Conservation (phyloP, 2,797 vertebrate species). For the Pseudochirops corinnae region DNA sequence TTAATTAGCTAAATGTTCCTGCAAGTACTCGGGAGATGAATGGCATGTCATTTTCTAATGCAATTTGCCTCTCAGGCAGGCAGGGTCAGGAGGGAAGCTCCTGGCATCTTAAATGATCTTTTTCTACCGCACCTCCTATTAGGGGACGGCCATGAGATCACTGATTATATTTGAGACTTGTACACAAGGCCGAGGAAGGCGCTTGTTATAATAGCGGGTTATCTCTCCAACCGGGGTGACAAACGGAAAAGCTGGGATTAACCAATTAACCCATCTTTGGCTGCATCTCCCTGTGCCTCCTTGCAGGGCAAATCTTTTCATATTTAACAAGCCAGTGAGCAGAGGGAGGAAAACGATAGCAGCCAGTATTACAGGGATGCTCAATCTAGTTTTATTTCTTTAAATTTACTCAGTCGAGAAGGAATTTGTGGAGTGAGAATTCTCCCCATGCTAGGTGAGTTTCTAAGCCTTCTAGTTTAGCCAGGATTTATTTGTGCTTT, state of each 20-base stretch:
- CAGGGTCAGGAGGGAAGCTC: slow-evolving; percentile 94
- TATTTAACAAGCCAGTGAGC: slow-evolving; percentile 88
- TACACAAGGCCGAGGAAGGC: slow-evolving; percentile 72
- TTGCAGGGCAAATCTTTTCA: slow-evolving; percentile 84
- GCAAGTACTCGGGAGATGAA: slow-evolving; percentile 97
- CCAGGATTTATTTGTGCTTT: slow-evolving; percentile 83
- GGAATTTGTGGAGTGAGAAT: slow-evolving; percentile 86
- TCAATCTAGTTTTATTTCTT: slow-evolving; percentile 88
- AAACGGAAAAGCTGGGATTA: slow-evolving; percentile 40
- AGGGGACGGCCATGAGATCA: slow-evolving; percentile 75
- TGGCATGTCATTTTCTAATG: slow-evolving; percentile 98
- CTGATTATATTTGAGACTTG: slow-evolving; percentile 79
- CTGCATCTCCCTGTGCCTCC: slow-evolving; percentile 69
- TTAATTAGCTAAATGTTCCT: slow-evolving; percentile 99
- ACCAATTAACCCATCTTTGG: slow-evolving; percentile 75
- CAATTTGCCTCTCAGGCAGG: slow-evolving; percentile 95
- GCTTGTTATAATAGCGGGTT: slow-evolving; percentile 71
- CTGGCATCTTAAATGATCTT: slow-evolving; percentile 90
- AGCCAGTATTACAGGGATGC: slow-evolving; percentile 86
- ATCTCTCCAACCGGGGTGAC: slow-evolving; percentile 70
- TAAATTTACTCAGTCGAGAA: slow-evolving; percentile 86
- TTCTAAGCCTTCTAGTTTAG: slow-evolving; percentile 82
- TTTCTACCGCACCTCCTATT: slow-evolving; percentile 84
- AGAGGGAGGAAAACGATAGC: slow-evolving; percentile 83
- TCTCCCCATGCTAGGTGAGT: slow-evolving; percentile 83